Percentiles rank a stretch among this genome's conserved stretches.
Conservation (phyloP, 1,140 invertebrate species). For the Habropoda laboriosa region DNA sequence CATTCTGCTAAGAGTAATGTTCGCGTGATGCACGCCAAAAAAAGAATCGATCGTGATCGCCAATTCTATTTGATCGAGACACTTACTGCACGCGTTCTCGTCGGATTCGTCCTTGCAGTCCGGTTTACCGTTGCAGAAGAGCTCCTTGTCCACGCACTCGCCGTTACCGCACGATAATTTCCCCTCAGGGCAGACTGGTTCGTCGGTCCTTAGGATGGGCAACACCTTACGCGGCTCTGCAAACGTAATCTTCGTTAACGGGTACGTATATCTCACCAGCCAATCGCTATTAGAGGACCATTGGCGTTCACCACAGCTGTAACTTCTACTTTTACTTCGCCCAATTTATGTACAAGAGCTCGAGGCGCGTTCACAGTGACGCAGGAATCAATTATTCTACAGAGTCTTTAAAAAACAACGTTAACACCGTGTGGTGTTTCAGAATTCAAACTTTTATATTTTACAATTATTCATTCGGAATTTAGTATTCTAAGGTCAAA, state of each 20-base stretch:
- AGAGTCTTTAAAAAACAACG: too few relatives aligned
- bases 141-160: conserved; percentile 93
- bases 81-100: conserved; percentile 97
- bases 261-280: conserved; percentile 3
- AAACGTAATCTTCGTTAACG: conserved; percentile 68
- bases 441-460: too few relatives aligned
- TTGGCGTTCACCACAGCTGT: background rate
- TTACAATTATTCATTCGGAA: too few relatives aligned
- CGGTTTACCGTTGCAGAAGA: conserved; percentile 95
- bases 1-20: too few relatives aligned
- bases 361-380: conserved; percentile 21
- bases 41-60: background rate
- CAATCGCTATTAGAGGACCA: conserved; percentile 13
- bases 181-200: conserved; percentile 93
- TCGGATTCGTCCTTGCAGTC: conserved; percentile 97
- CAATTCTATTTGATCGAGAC: background rate
- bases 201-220: conserved; percentile 94
- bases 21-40: too few relatives aligned
- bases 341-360: conserved; percentile 42
- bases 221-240: conserved; percentile 93
- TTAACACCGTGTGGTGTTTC: too few relatives aligned
- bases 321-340: conserved; percentile 45
- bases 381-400: conserved; percentile 26
- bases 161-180: conserved; percentile 94
- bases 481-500: too few relatives aligned